These are phyloP conservation scores for Bombus waltoni DNA, from an alignment of 1,140 invertebrate genomes.

Conservation along the genomic window DNA sequence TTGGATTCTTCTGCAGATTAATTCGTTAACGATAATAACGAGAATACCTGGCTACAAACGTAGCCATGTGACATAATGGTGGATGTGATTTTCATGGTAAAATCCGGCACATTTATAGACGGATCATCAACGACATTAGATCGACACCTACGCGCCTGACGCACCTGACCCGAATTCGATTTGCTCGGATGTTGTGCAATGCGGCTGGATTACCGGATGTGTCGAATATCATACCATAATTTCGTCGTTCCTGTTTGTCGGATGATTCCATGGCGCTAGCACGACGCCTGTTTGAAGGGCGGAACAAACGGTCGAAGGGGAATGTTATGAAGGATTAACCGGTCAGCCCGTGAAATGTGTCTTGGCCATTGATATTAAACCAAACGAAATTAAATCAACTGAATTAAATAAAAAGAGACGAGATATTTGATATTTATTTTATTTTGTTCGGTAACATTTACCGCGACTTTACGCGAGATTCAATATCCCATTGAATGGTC, in stretches of 20 bases:
- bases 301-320: not conserved
- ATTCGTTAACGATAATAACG: not conserved
- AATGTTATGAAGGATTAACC: slow-evolving; percentile 16
- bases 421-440: not conserved
- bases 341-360: not conserved
- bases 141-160: not conserved
- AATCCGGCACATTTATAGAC: not conserved
- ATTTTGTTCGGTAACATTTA: not conserved
- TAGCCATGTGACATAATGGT: too few species aligned
- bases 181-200: slow-evolving; percentile 35
- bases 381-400: not conserved
- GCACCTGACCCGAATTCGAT: slow-evolving; percentile 40
- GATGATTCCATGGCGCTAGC: slow-evolving; percentile 17
- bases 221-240: slow-evolving; percentile 50
- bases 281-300: slow-evolving; percentile 12
- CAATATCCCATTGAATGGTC: not conserved
- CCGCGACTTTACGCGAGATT: not conserved
- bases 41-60: not conserved
- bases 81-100: not conserved
- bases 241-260: slow-evolving; percentile 45
- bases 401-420: slow-evolving; percentile 8
- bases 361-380: not conserved
- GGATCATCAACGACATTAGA: not conserved
- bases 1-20: not conserved
- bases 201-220: slow-evolving; percentile 42